Conservation (phyloP, 2,888 invertebrate genomes). For the Rhagium mordax region DNA sequence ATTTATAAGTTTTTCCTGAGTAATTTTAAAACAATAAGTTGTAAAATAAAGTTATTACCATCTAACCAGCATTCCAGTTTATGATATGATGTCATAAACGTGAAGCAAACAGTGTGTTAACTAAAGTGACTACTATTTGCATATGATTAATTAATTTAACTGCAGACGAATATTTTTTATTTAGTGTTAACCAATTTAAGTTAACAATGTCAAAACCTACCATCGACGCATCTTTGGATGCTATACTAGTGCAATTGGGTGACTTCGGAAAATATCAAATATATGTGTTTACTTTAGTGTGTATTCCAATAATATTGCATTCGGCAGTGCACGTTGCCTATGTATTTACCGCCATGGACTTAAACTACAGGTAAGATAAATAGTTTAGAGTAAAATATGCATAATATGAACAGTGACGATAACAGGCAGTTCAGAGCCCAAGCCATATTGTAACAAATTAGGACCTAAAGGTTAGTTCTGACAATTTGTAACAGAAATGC, state of each 20-base stretch:
- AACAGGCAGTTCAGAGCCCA: no score
- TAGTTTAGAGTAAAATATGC: no score
- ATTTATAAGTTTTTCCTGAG: no score
- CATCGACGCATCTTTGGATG: constrained; percentile 66
- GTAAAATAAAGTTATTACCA: no score
- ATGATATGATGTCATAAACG: background rate
- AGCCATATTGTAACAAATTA: no score
- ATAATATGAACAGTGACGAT: no score
- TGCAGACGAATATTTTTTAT: background rate
- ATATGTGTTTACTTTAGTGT: constrained; percentile 74
- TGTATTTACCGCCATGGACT: constrained; percentile 80
- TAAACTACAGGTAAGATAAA: constrained; percentile 78
- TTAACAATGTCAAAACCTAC: constrained; percentile 13
- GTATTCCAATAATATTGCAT: constrained; percentile 76
- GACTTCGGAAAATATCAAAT: constrained; percentile 80
- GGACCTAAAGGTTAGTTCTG: no score
- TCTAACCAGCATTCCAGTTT: background rate
- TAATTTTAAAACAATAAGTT: no score
- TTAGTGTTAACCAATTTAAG: background rate
- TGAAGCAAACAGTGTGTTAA: background rate
- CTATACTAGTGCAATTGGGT: constrained; percentile 73
- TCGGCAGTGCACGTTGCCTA: constrained; percentile 79
- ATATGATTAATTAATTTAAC: background rate
- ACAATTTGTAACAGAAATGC: no score
- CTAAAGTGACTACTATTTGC: background rate